Percentiles rank a stretch among this genome's conserved stretches.
Evolutionary conservation across 2,113 vertebrate species (phyloP).

Genomic region (Brachyhypopomus occidentalis): DNA sequence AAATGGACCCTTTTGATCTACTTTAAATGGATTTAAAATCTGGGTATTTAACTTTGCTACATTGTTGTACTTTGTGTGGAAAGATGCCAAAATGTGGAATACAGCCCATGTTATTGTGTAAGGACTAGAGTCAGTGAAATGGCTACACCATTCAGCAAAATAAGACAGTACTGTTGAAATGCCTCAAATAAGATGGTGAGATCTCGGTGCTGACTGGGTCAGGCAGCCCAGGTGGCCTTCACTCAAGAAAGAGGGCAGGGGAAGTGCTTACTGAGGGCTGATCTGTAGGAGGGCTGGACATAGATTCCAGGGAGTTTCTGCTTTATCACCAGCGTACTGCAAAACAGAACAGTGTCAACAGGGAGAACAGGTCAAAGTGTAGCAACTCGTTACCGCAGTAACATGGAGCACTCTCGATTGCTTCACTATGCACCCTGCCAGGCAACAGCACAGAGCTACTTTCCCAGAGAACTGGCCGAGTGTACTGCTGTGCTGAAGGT

Average conservation of each 20-base stretch:
- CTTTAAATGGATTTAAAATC: too few relatives aligned
- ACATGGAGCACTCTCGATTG: too few relatives aligned
- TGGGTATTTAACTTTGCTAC: too few relatives aligned
- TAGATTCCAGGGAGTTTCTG: constrained; percentile 97
- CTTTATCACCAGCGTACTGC: constrained; percentile 93
- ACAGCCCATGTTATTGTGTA: too few relatives aligned
- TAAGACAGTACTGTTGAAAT: too few relatives aligned
- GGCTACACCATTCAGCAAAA: too few relatives aligned
- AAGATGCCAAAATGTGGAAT: too few relatives aligned
- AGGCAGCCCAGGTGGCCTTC: background rate
- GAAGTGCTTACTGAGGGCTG: constrained; percentile 87
- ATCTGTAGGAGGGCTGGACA: constrained; percentile 94
- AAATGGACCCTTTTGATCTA: too few relatives aligned
- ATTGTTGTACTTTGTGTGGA: too few relatives aligned
- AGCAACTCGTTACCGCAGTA: background rate
- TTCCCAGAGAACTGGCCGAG: background rate
- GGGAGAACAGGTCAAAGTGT: background rate
- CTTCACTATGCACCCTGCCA: too few relatives aligned
- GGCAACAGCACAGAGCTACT: background rate
- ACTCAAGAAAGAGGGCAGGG: background rate
- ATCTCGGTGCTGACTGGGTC: background rate
- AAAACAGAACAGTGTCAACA: constrained; percentile 52
- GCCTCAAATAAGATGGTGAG: too few relatives aligned
- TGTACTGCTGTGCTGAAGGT: background rate
- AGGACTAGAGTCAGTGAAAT: too few relatives aligned